phyloP scores from a whole-genome alignment of 2,888 invertebrate genomes.

The Nysson spinosus region DNA sequence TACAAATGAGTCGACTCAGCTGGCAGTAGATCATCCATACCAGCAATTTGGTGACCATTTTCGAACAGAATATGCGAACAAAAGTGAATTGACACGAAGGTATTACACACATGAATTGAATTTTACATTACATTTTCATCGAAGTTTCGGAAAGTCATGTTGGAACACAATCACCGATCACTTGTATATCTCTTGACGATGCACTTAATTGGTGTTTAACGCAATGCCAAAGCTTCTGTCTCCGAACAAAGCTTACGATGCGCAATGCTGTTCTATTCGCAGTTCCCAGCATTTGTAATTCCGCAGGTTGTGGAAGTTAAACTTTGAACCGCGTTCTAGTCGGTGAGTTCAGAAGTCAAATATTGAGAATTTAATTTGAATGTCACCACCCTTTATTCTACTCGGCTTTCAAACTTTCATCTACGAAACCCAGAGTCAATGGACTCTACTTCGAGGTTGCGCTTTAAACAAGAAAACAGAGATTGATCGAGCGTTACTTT shows the following conservation, averaged over 20 bases:
- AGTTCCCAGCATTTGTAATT: conserved; percentile 47
- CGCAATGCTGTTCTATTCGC: conserved; percentile 20
- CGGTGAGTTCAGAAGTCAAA: conserved; percentile 41
- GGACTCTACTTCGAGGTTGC: too few relatives aligned
- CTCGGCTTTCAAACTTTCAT: conserved; percentile 18
- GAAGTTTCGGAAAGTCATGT: conserved; percentile 1
- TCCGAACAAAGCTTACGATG: conserved; percentile 17
- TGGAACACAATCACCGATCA: conserved; percentile 32
- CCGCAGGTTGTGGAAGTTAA: conserved; percentile 24
- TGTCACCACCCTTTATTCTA: conserved; percentile 20
- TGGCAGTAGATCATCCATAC: conserved; percentile 34
- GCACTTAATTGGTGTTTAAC: conserved; percentile 26
- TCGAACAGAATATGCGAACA: conserved; percentile 21
- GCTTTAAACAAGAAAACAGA: too few relatives aligned
- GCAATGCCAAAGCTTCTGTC: conserved; percentile 9
- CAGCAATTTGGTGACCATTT: conserved; percentile 33
- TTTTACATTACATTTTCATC: conserved; percentile 14
- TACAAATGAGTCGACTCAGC: conserved; percentile 43
- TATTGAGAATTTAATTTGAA: conserved; percentile 52
- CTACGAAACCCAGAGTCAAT: neutral
- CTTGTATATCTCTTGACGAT: neutral
- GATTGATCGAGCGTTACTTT: too few relatives aligned
- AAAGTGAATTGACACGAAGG: too few relatives aligned
- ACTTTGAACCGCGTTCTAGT: conserved; percentile 16
- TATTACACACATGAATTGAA: too few relatives aligned